phyloP scores from a whole-genome alignment of 2,797 vertebrate species.

The Aulostomus chinensis region DNA sequence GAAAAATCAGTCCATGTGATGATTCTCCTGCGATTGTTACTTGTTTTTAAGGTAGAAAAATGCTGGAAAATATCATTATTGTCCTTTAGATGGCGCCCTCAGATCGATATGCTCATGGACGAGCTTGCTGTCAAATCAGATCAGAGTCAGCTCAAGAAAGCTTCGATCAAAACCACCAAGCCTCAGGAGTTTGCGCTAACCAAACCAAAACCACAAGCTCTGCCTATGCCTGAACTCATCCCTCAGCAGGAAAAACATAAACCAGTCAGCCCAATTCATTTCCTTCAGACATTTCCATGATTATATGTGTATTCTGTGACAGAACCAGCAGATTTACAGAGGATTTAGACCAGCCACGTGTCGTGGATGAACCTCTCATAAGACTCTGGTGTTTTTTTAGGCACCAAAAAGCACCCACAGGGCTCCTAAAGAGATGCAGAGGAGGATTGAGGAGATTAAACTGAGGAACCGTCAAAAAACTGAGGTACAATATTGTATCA shows the following conservation, averaged over 20 bases:
- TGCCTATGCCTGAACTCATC: slow-evolving; percentile 77
- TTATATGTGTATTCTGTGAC: neutral
- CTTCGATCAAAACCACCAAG: slow-evolving; percentile 72
- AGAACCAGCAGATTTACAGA: no score
- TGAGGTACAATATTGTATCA: slow-evolving; percentile 75
- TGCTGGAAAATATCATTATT: neutral
- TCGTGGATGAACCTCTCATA: no score
- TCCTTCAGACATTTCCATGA: neutral
- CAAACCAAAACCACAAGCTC: slow-evolving; percentile 76
- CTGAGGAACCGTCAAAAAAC: slow-evolving; percentile 79
- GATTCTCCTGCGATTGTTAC: neutral
- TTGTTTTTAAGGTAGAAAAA: neutral
- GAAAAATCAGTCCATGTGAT: slow-evolving; percentile 19
- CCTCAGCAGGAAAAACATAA: slow-evolving; percentile 74
- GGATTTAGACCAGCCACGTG: no score
- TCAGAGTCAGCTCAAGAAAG: slow-evolving; percentile 52
- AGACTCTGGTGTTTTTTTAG: slow-evolving; percentile 74
- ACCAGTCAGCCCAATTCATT: slow-evolving; percentile 74
- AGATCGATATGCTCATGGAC: slow-evolving; percentile 80
- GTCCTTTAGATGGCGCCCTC: slow-evolving; percentile 85
- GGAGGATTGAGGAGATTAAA: slow-evolving; percentile 79
- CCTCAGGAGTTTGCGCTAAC: slow-evolving; percentile 87
- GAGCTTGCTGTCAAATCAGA: slow-evolving; percentile 70
- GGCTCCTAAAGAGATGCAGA: slow-evolving; percentile 79
- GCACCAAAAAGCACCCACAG: slow-evolving; percentile 85